Base-by-base conservation (phyloP, 2,113 vertebrate species). In the Caranx melampygus region DNA sequence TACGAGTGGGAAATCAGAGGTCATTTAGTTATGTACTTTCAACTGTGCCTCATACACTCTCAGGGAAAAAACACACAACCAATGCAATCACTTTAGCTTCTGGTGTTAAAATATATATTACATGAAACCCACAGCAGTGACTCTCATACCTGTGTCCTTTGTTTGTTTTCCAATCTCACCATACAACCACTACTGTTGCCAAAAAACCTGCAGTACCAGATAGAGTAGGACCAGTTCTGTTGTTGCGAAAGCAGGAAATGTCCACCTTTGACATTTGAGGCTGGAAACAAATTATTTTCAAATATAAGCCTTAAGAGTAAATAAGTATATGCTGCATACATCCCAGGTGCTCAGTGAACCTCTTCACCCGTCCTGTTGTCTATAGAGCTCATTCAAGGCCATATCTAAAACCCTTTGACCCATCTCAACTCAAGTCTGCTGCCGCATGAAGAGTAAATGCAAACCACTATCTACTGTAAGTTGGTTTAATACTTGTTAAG, bases 31-130 rank as follows among this genome's bases (percentile, higher is more conserved):
- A 20, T 62, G 57, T 26, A 47, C 26, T 72, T 83, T 86, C 57
- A 64, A 57, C 9, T 55, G 61, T 86, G 72, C 61, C 81, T 79
- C 74, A 33, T 31, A 64, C 3, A 26, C 34, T 75, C 84, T 92
- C 86, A 85, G 83, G 90, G 86, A 91, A 14, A 21, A 71, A 84
- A 73, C 37, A 40, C 54, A 6, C 57, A 49, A 75, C 18, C 34
- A 73, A 52, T 14, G 34, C 42, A 74, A 42, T 47, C 52, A 40
- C 34, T 72, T 44, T 35, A 73, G 12, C n/a, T 44, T 26, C 34
- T 40, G 13, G 2, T 79, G 16, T 54, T 33, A 16, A 9, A 31
- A 37, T 52, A 51, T 47, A 37, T 52, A 51, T 47, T 10, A 65
- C 15, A 44, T 44, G 7, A 78, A 69, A n/a, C 21, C 49, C 60